phyloP scores from a whole-genome alignment of 2,797 vertebrate genomes.

The Petrocephalus schoutedeni region DNA sequence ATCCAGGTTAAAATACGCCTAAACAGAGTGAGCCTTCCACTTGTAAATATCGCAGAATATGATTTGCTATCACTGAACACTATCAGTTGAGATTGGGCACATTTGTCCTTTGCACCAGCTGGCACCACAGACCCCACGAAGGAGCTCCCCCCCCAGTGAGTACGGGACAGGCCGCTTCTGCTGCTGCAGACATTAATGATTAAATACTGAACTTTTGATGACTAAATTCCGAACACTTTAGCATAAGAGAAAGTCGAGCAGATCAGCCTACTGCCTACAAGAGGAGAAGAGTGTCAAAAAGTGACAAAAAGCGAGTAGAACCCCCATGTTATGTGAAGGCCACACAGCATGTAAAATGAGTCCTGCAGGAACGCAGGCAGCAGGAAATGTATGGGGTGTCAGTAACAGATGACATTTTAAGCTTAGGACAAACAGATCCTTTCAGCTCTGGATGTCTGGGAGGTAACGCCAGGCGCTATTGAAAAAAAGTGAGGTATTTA shows the following conservation, averaged over 20 bases:
- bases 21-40: not conserved
- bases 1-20: not conserved
- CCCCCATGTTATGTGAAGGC: not conserved
- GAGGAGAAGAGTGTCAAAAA: no score
- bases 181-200: not conserved
- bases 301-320: not conserved
- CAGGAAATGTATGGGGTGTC: slow-evolving; percentile 23
- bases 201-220: not conserved
- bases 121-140: not conserved
- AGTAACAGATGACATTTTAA: slow-evolving; percentile 30
- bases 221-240: not conserved
- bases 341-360: slow-evolving; percentile 20
- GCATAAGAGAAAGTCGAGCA: not conserved
- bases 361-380: not conserved
- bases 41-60: not conserved
- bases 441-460: slow-evolving; percentile 8
- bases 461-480: not conserved
- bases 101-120: not conserved
- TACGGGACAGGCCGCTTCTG: not conserved
- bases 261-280: not conserved
- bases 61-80: not conserved
- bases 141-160: not conserved
- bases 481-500: not conserved
- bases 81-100: not conserved
- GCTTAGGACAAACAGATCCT: slow-evolving; percentile 19